phyloP scores from a whole-genome alignment of 2,797 vertebrate genomes.

The Picus viridis region DNA sequence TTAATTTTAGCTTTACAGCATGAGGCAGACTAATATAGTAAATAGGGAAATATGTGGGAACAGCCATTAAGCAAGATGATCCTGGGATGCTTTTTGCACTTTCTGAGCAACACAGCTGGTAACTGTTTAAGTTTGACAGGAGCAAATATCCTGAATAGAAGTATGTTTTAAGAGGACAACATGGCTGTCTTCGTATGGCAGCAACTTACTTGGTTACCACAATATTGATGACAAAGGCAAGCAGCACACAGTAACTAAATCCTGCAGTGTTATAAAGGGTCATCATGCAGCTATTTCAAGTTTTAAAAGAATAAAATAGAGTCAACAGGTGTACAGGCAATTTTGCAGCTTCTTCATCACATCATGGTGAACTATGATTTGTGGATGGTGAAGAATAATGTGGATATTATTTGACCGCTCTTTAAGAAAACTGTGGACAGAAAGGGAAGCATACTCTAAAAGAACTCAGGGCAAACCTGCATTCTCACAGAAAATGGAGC shows the following conservation, averaged over 20 bases:
- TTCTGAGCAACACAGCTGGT: not conserved
- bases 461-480: not conserved
- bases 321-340: not conserved
- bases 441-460: not conserved
- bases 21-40: not conserved
- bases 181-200: not conserved
- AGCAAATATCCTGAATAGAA: not conserved
- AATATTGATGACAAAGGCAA: not conserved
- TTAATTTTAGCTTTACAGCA: not conserved
- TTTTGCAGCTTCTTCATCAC: not conserved
- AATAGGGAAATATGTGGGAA: not conserved
- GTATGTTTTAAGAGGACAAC: not conserved
- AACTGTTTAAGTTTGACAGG: not conserved
- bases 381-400: not conserved
- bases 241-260: not conserved
- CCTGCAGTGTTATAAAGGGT: not conserved
- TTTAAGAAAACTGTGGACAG: not conserved
- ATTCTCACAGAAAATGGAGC: not conserved
- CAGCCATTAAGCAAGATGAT: not conserved
- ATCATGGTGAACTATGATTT: not conserved
- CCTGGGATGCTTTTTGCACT: not conserved
- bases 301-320: not conserved
- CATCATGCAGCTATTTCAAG: not conserved
- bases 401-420: not conserved
- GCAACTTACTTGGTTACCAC: not conserved